Percentiles rank a stretch among this genome's conserved stretches.
phyloP scores from a whole-genome alignment of 1,140 invertebrate species.

The Chelonus insularis region DNA sequence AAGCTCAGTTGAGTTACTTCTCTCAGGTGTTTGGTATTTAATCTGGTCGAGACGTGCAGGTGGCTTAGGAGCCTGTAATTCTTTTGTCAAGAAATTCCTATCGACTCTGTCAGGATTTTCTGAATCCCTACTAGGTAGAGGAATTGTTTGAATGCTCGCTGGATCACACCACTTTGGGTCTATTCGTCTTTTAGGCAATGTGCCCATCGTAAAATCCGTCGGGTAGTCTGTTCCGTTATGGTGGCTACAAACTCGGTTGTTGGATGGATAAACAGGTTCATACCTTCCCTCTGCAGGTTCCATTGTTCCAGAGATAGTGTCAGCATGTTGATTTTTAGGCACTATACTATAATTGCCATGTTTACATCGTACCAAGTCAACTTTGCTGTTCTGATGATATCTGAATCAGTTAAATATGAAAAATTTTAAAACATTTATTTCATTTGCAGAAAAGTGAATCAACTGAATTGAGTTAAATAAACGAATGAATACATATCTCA shows the following conservation, averaged over 20 bases:
- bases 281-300: slow-evolving; percentile 8
- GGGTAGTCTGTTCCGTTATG: slow-evolving; percentile 43
- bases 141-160: slow-evolving; percentile 35
- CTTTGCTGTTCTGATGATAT: slow-evolving; percentile 46
- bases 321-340: slow-evolving; percentile 36
- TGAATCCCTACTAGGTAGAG: slow-evolving; percentile 35
- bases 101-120: slow-evolving; percentile 36
- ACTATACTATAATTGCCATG: slow-evolving; percentile 44
- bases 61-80: slow-evolving; percentile 43
- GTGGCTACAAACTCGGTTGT: slow-evolving; percentile 42
- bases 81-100: slow-evolving; percentile 41
- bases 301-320: slow-evolving; percentile 33
- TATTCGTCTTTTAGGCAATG: slow-evolving; percentile 43
- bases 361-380: slow-evolving; percentile 45
- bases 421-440: neutral
- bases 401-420: slow-evolving; percentile 24
- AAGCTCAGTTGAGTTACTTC: neutral
- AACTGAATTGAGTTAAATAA: too few species aligned
- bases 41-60: slow-evolving; percentile 41
- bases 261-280: slow-evolving; percentile 19
- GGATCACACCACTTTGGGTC: slow-evolving; percentile 25
- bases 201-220: slow-evolving; percentile 30
- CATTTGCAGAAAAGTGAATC: neutral
- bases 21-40: slow-evolving; percentile 41
- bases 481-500: too few species aligned